phyloP scores from a whole-genome alignment of 2,797 vertebrate species.

The Otus scops region DNA sequence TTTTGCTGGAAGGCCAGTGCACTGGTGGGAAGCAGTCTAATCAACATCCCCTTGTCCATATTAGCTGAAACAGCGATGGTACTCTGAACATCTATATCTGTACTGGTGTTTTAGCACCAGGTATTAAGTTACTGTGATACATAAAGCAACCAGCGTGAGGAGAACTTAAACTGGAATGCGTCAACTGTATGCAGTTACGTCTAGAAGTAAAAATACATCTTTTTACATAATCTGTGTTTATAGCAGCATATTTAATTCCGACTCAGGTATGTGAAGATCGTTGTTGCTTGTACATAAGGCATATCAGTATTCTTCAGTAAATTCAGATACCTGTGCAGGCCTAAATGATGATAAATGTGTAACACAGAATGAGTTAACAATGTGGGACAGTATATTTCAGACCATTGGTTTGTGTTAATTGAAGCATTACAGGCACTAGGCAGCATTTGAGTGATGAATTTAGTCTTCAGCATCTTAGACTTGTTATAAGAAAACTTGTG shows the following conservation, averaged over 20 bases:
- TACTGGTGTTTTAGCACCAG: neutral
- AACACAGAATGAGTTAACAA: neutral
- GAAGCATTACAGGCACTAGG: neutral
- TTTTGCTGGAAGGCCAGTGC: neutral
- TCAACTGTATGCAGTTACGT: neutral
- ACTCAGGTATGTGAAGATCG: neutral
- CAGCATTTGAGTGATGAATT: neutral
- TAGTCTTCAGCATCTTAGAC: neutral
- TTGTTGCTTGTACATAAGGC: neutral
- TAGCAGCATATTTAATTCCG: neutral
- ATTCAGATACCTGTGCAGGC: neutral
- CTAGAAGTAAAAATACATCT: neutral
- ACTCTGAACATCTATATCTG: neutral
- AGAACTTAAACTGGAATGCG: neutral
- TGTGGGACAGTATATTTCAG: neutral
- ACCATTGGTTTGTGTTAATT: neutral
- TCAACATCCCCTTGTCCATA: neutral
- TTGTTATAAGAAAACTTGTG: neutral
- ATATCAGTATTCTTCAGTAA: neutral
- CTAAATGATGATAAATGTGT: neutral
- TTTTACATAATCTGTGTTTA: neutral
- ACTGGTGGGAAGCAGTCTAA: neutral
- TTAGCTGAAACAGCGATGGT: neutral
- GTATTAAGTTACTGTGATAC: conserved; percentile 8
- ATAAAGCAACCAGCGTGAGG: neutral